Conservation (phyloP, 2,113 vertebrate genomes). For the Tychaedon coryphoeus region DNA sequence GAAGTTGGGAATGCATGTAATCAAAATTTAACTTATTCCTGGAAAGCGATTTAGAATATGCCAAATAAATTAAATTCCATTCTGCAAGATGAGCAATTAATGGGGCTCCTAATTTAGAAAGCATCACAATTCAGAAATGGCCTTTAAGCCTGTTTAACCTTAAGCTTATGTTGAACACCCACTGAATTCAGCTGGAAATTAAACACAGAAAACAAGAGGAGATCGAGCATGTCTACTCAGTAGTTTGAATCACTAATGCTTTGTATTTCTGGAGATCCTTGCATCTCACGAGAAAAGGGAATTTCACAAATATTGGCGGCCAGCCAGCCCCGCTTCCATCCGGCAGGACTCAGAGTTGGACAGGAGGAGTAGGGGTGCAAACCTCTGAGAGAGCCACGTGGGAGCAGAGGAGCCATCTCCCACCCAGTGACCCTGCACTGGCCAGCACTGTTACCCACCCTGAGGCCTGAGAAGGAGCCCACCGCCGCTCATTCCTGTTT, state of each 20-base stretch:
- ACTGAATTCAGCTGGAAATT: not conserved
- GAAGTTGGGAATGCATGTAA: conserved; percentile 5
- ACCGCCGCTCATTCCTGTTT: conserved; percentile 16
- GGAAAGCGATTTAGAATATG: conserved; percentile 31
- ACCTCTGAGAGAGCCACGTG: not conserved
- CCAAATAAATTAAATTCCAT: conserved; percentile 28
- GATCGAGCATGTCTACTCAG: accelerated
- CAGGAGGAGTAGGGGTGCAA: not conserved
- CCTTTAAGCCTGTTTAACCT: conserved; percentile 12
- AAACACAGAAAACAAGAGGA: not conserved
- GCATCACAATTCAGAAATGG: not conserved
- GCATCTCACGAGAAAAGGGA: not conserved
- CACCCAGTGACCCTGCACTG: not conserved
- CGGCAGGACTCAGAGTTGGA: not conserved
- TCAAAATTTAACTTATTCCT: conserved; percentile 7
- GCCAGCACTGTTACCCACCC: not conserved
- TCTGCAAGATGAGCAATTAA: conserved; percentile 21
- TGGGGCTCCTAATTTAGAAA: not conserved
- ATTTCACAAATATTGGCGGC: not conserved
- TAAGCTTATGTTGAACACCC: conserved; percentile 1
- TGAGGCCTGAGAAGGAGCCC: not conserved
- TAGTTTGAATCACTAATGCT: not conserved
- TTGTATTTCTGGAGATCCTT: not conserved
- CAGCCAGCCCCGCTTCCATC: not conserved
- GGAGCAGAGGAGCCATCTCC: not conserved